Evolutionary conservation across 2,113 vertebrate genomes (phyloP), one percentile per base, ranked within the genome.

Genomic region (Anolis sagrei): DNA sequence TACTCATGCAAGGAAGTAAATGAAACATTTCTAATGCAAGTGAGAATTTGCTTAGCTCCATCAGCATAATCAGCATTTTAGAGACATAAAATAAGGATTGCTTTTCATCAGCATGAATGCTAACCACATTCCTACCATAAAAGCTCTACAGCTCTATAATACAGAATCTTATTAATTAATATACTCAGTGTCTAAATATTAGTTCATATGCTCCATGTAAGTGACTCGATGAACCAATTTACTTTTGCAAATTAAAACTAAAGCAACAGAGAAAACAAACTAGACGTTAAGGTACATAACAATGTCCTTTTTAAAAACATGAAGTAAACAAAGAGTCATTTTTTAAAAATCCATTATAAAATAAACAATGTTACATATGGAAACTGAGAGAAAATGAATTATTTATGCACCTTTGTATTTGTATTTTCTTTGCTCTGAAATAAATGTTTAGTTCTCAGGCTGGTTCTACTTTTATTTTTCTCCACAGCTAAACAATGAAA

Each of bases 91-190:
- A 73, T 29, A 84, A 86, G 25, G 78, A 84, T 80, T 69, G 18
- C 2, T 72, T 5, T 1, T 23, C 9, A 72, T 9, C 8, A 74
- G 0, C 16, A 89, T 80, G 5, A 79, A 18, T 62, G 82, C 19
- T 76, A 49, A 29, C 2, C 49, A 32, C 18, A 1, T 69, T 79
- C 72, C 13, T 48, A 68, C n/a, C 18, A 90, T 51, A 62, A 89
- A 36, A 88, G 85, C n/a, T 32, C 27, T 73, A 79, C 10, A 79
- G 2, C 69, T 91, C 75, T 81, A 58, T 58, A 58, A 58, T 14
- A 58, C 18, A 58, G 54, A 18, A 18, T 58, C 3, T 58, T 4
- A 66, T 3, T 64, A 79, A 79, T 74, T 27, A 88, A 69, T 4
- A 7, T 2, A 13, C 2, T 76, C 74, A 21, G 64, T 76, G 80